Evolutionary conservation across 2,113 vertebrate species (phyloP).

Genomic region (Mustela lutreola): DNA sequence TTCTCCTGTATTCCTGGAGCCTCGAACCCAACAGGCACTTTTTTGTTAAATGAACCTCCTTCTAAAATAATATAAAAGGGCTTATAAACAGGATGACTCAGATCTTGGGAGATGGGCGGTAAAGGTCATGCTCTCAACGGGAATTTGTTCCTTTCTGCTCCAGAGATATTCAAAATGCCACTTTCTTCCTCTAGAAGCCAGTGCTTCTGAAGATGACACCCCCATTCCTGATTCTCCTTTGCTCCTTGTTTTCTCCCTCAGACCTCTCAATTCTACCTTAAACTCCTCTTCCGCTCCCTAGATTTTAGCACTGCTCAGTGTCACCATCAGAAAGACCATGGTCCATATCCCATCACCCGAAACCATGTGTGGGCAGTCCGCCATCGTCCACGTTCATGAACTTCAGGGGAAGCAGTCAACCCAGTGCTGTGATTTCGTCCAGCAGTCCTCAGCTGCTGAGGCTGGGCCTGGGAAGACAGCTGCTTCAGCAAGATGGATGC

Average conservation of each 20-base stretch:
- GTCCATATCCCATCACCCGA: not conserved
- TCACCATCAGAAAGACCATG: not conserved
- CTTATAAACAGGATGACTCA: not conserved
- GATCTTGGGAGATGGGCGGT: not conserved
- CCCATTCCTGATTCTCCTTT: not conserved
- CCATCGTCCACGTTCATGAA: not conserved
- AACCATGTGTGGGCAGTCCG: not conserved
- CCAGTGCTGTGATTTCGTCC: not conserved
- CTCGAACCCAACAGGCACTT: not conserved
- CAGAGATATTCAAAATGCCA: not conserved
- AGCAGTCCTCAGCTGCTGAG: not conserved
- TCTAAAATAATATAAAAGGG: not conserved
- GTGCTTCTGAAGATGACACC: not conserved
- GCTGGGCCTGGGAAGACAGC: not conserved
- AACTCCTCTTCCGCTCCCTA: not conserved
- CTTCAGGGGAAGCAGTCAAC: not conserved
- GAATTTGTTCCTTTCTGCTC: not conserved
- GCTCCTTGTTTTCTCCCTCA: not conserved
- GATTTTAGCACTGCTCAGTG: too few relatives aligned
- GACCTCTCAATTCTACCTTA: not conserved
- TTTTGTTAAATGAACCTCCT: not conserved
- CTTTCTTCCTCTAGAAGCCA: not conserved
- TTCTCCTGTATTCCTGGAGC: too few relatives aligned
- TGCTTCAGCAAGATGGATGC: not conserved
- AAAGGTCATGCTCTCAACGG: not conserved